Conservation (phyloP, 2,113 vertebrate genomes). For the Tamias sibiricus region DNA sequence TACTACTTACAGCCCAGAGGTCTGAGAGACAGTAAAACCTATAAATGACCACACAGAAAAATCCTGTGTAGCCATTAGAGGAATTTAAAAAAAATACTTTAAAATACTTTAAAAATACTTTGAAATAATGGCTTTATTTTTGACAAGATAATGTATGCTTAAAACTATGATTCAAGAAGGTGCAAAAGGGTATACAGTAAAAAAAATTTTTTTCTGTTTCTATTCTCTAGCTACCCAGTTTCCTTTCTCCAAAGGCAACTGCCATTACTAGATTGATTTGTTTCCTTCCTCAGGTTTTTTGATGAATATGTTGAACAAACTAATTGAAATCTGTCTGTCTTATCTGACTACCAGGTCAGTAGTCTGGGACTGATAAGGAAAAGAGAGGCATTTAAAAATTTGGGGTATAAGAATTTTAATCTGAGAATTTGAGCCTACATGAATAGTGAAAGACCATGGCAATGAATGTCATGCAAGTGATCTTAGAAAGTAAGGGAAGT, state of each 20-base stretch:
- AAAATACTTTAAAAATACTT: background rate
- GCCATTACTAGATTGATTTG: background rate
- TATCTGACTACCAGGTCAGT: background rate
- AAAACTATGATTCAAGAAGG: background rate
- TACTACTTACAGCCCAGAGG: background rate
- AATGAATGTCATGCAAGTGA: background rate
- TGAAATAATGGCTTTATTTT: conserved; percentile 27
- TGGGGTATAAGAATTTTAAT: conserved; percentile 23
- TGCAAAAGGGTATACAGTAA: background rate
- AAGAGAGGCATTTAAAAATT: conserved; percentile 24
- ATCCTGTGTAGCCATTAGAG: background rate
- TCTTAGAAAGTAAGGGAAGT: background rate
- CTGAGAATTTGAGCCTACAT: background rate
- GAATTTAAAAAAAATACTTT: background rate
- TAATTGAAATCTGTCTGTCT: background rate
- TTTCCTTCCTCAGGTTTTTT: background rate
- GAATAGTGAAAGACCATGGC: background rate
- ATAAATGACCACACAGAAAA: background rate
- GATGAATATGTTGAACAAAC: background rate
- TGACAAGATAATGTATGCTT: background rate
- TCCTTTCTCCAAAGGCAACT: background rate
- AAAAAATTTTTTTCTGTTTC: background rate
- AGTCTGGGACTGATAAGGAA: background rate
- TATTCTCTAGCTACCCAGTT: background rate
- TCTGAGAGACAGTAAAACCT: background rate